These are phyloP conservation scores for Micropoecilia bifurca DNA, from an alignment of 2,797 vertebrate genomes.

Conservation along the genomic window DNA sequence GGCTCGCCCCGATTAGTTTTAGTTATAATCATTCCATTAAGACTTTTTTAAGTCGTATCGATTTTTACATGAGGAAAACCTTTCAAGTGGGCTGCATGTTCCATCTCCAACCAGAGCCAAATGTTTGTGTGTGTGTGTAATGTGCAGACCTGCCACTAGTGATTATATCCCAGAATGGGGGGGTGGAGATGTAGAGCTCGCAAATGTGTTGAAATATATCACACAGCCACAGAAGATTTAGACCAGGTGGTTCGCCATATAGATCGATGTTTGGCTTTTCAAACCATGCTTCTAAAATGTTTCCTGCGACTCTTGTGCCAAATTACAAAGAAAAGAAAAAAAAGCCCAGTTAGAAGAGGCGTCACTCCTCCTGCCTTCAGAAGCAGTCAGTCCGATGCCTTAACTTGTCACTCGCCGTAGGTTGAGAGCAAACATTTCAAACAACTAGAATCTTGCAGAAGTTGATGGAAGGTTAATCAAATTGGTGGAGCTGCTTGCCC, in stretches of 20 bases:
- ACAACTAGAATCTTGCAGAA: constrained; percentile 70
- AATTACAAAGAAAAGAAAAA: constrained; percentile 2
- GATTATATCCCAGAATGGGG: constrained; percentile 54
- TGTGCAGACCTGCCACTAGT: constrained; percentile 69
- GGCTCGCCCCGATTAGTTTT: constrained; percentile 27
- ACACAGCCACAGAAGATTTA: constrained; percentile 32
- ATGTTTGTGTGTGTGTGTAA: constrained; percentile 39
- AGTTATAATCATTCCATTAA: constrained; percentile 36
- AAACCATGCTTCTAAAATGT: constrained; percentile 51
- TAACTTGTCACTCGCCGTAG: constrained; percentile 47
- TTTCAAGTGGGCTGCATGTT: constrained; percentile 45
- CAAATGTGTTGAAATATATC: constrained; percentile 41
- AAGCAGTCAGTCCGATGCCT: constrained; percentile 70
- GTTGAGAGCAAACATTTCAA: constrained; percentile 29
- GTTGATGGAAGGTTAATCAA: constrained; percentile 47
- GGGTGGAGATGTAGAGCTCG: too few species aligned
- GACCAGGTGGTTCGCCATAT: constrained; percentile 32
- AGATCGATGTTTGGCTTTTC: constrained; percentile 50
- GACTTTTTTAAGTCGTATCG: constrained; percentile 7
- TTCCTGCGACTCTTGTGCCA: constrained; percentile 44
- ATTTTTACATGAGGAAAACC: constrained; percentile 24
- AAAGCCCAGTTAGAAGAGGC: constrained; percentile 23
- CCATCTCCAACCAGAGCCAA: constrained; percentile 53
- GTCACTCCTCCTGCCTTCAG: constrained; percentile 68
- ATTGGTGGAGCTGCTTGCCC: constrained; percentile 74